These are phyloP conservation scores for Magallana gigas DNA, from an alignment of 1,140 invertebrate genomes.

Conservation along the genomic window DNA sequence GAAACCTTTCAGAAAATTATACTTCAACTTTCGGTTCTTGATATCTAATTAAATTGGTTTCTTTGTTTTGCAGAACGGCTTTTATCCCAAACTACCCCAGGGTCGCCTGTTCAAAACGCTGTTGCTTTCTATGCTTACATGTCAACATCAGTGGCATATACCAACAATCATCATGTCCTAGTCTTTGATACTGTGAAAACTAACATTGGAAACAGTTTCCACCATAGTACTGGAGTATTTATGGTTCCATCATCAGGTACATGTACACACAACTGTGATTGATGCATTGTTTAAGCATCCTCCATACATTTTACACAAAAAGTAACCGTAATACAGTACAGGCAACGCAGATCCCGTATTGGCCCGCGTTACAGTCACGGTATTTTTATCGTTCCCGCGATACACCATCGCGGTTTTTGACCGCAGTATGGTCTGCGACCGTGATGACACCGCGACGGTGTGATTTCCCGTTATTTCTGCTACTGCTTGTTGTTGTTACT, in stretches of 20 bases:
- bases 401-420: too few relatives aligned
- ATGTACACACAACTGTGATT: too few relatives aligned
- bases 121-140: slow-evolving; percentile 20
- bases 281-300: too few relatives aligned
- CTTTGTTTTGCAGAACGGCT: background rate
- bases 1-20: background rate
- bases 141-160: background rate
- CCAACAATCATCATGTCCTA: background rate
- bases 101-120: background rate
- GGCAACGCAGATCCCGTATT: too few relatives aligned
- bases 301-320: too few relatives aligned
- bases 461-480: too few relatives aligned
- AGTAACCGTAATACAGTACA: too few relatives aligned
- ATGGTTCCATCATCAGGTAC: background rate
- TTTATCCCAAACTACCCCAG: background rate
- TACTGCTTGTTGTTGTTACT: too few relatives aligned
- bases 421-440: too few relatives aligned
- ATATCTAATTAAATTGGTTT: background rate
- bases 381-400: background rate
- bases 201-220: background rate
- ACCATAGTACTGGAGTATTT: background rate
- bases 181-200: slow-evolving; percentile 10
- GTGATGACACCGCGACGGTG: too few relatives aligned
- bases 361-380: background rate
- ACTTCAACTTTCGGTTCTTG: too few relatives aligned